Evolutionary conservation across 1,140 invertebrate genomes (phyloP).

Genomic region (Phenacoccus solenopsis): DNA sequence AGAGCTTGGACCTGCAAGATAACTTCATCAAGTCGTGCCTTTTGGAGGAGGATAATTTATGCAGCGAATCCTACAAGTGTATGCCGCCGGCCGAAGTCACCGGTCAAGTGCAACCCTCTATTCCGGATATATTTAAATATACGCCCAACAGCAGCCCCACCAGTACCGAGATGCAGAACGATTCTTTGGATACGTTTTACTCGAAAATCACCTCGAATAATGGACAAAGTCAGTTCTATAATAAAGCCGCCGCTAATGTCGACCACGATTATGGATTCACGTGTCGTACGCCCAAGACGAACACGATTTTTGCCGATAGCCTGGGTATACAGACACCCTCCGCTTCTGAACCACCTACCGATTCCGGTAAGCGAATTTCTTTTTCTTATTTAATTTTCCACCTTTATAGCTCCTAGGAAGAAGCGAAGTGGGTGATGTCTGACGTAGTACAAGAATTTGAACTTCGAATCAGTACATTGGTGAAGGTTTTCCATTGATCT

Average conservation of each 20-base stretch:
- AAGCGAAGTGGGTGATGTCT: too few species aligned
- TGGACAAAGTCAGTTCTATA: background rate
- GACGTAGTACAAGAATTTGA: too few species aligned
- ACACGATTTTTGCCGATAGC: background rate
- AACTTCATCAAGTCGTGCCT: background rate
- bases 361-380: background rate
- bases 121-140: background rate
- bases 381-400: too few species aligned
- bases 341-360: slow-evolving; percentile 7
- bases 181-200: background rate
- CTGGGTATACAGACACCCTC: background rate
- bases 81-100: background rate
- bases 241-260: background rate
- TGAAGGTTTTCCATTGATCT: too few species aligned
- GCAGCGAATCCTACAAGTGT: slow-evolving; percentile 7
- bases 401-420: too few species aligned
- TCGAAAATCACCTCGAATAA: background rate
- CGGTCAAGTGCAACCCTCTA: background rate
- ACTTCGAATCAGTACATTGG: too few species aligned
- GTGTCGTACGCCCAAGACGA: background rate
- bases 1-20: background rate
- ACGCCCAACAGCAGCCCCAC: slow-evolving; percentile 7
- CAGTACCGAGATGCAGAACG: background rate
- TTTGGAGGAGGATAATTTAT: background rate
- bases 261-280: slow-evolving; percentile 10